phyloP scores from a whole-genome alignment of 64 coral and sea anemone species.

The Montipora efflorescens region DNA sequence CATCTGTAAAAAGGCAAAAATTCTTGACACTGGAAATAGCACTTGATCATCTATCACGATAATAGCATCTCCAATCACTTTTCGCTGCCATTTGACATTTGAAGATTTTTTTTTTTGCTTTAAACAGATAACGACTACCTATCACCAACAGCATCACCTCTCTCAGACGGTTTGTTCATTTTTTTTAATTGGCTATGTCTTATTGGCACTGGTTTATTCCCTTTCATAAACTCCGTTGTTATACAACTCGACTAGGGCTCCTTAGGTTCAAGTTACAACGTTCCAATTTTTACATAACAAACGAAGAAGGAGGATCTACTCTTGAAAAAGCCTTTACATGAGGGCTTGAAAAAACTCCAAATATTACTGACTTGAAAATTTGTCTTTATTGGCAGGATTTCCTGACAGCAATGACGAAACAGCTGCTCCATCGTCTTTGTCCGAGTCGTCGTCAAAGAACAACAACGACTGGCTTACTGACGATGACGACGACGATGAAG shows the following conservation, averaged over 20 bases:
- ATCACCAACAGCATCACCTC: background rate
- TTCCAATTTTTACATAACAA: too few species aligned
- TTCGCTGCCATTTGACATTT: background rate
- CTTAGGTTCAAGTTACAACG: too few species aligned
- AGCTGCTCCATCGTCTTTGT: slow-evolving; percentile 16
- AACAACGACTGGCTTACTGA: slow-evolving; percentile 41
- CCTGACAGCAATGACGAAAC: slow-evolving; percentile 45
- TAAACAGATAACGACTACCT: background rate
- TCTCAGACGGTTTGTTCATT: slow-evolving; percentile 9
- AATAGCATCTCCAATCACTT: background rate
- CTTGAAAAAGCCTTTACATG: too few species aligned
- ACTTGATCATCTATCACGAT: too few species aligned
- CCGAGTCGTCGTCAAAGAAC: background rate
- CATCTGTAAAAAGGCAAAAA: too few species aligned
- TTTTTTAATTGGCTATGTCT: background rate
- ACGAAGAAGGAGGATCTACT: too few species aligned
- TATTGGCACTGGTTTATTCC: background rate
- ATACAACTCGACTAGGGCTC: too few species aligned
- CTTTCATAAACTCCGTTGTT: too few species aligned
- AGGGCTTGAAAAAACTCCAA: background rate
- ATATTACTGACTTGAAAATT: background rate
- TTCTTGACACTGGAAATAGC: too few species aligned
- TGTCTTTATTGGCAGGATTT: slow-evolving; percentile 20
- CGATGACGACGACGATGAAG: slow-evolving; percentile 38
- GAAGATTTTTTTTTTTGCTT: background rate